Conservation (phyloP, 2,888 invertebrate genomes). For the Dynastes maya region DNA sequence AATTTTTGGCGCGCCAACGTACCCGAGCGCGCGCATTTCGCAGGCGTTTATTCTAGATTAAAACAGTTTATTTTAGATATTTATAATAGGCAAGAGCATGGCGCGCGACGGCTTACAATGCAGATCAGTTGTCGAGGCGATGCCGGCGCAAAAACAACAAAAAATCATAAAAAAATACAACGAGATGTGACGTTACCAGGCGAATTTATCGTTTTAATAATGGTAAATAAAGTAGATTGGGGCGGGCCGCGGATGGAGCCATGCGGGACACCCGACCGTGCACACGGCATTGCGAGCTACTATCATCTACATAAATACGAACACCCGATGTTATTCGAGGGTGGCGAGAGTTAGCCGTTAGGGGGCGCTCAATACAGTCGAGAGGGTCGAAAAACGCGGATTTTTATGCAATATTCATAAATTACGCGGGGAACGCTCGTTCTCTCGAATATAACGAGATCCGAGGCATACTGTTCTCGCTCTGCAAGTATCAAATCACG, state of each 20-base stretch:
- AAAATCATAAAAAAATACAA: conserved; percentile 67
- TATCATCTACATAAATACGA: conserved; percentile 44
- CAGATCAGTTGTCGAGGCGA: conserved; percentile 70
- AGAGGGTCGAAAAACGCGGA: conserved; percentile 65
- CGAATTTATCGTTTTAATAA: conserved; percentile 72
- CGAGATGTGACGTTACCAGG: conserved; percentile 69
- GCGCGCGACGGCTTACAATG: conserved; percentile 66
- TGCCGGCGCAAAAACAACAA: conserved; percentile 3
- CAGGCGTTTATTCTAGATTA: conserved; percentile 71
- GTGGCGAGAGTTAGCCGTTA: not conserved
- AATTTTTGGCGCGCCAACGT: conserved; percentile 69
- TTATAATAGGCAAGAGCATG: conserved; percentile 66
- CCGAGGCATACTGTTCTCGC: not conserved
- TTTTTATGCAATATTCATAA: conserved; percentile 69
- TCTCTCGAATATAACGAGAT: conserved; percentile 5
- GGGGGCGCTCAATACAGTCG: conserved; percentile 21
- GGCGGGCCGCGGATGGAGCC: conserved; percentile 49
- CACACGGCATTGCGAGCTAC: not conserved
- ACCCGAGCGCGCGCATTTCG: conserved; percentile 65
- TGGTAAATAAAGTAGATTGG: conserved; percentile 71
- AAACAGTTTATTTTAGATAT: conserved; percentile 72
- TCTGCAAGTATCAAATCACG: conserved; percentile 10
- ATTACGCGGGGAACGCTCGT: conserved; percentile 56
- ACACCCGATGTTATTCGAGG: not conserved
- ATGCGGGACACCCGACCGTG: conserved; percentile 15